Evolutionary conservation across 2,797 vertebrate species (phyloP), one percentile per base, ranked within the genome.

Genomic region (Falco cherrug): DNA sequence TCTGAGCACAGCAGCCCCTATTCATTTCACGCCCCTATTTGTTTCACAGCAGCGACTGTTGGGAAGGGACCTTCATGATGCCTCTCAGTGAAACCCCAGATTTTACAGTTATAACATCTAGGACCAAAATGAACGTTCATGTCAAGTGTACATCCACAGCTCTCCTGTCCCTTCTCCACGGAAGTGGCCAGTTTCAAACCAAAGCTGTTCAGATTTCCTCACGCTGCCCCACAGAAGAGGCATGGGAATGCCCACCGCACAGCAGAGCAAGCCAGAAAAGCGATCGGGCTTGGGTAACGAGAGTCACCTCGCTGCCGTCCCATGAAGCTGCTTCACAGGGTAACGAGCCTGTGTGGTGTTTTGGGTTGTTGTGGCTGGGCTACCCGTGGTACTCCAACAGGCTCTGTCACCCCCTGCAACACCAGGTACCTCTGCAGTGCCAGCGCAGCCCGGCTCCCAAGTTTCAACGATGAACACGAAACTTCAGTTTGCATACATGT

Each of bases 261-360:
- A 57, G 63, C 13, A 80, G 75, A 51, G 59, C 48, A 26, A 15
- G 13, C 3, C 78, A 64, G 71, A 35, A 15, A 39, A 70, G 64
- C 13, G 7, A 3, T 8, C 25, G 43, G 54, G 5, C 21, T 50
- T 16, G 24, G 65, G 16, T 25, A 47, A 16, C 13, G 15, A 48
- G 11, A 37, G 33, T n/a, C 2, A 0, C 63, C 41, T 48, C 50
- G 3, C 19, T 57, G 45, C 4, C 4, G 1, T 9, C 26, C 41
- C 75, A n/a, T 50, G 41, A n/a, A 83, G 64, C 50, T 76, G 63
- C 22, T 65, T 25, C 2, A 1, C 70, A 87, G 64, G 33, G 26
- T 39, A 39, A 50, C 26, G 2, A 53, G 31, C 78, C 50, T 29
- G 6, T 1, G 0, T 0, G n/a, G 18, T 39, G 29, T 3, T 41